Evolutionary conservation across 2,888 invertebrate genomes (phyloP), one percentile per base, ranked within the genome.

Genomic region (Rosalia funebris): DNA sequence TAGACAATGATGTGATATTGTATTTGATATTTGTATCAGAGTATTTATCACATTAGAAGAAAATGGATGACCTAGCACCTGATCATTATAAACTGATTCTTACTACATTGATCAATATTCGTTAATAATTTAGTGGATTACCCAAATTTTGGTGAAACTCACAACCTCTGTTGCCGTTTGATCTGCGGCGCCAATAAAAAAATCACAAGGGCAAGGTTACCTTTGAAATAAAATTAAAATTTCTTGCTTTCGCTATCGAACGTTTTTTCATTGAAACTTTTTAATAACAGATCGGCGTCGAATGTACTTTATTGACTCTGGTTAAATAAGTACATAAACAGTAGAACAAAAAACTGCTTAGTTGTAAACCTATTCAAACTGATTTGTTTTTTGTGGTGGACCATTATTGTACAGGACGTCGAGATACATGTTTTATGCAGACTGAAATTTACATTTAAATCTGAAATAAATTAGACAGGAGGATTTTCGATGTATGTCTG

Each of bases 381-480:
- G 19, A 47, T 47, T 47, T 34, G 39, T 50, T 39, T 50, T 50
- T 50, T 50, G 39, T 39, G 15, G 10, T 17, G 47, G 9, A 25
- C 20, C 44, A 44, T 44, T 44, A 48, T 36, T 36, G 17, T 36
- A 34, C 47, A 19, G 34, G 34, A 19, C 47, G 47, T 20, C 10
- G 20, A 1, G 39, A 19, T 50, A 39, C 50, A 19, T 4, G 39
- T 31, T 50, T 19, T 17, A 50, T 34, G 39, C 20, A 19, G 37
- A 39, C 19, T 7, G 14, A 50, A 50, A 50, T 50, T 50, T 50
- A 50, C 50, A 50, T 50, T 50, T 50, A 39, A 39, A 50, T 50
- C 44, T 34, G 12, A 54, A 54, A 34, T 54, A 44, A 54, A 54
- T 45, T 54, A 36, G 44, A 44, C 44, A 36, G 44, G 54, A 54